These are phyloP conservation scores for Anguilla anguilla DNA, from an alignment of 2,797 vertebrate species.

Conservation along the genomic window DNA sequence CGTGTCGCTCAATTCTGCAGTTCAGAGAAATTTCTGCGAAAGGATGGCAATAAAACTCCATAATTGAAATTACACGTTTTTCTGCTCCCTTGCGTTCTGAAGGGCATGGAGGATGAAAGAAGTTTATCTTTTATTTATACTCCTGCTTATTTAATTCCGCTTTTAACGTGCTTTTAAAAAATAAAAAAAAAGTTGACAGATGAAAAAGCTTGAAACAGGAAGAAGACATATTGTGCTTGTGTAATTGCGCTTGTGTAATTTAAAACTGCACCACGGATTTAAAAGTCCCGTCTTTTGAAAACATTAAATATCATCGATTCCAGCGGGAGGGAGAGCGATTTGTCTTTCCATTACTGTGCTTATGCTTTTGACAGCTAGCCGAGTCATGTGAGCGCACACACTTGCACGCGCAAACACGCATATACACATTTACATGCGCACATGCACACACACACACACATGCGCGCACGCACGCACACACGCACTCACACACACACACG, in stretches of 20 bases:
- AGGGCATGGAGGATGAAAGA: neutral
- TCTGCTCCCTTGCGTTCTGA: neutral
- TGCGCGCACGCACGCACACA: neutral
- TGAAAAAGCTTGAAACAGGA: neutral
- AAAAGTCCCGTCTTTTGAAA: neutral
- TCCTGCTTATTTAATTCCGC: neutral
- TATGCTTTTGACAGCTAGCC: neutral
- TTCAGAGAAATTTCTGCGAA: neutral
- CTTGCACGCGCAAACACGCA: neutral
- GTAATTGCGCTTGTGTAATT: neutral
- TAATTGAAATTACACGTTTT: neutral
- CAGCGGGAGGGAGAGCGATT: neutral
- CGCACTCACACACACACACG: neutral
- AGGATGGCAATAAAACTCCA: neutral
- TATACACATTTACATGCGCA: neutral
- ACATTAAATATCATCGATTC: neutral
- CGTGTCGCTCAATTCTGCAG: neutral
- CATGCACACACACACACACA: neutral
- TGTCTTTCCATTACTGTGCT: neutral
- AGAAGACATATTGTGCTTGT: neutral
- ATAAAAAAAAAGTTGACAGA: neutral
- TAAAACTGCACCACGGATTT: neutral
- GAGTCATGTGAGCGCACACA: neutral
- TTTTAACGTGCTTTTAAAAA: neutral
- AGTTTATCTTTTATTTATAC: neutral